phyloP scores from a whole-genome alignment of 2,797 vertebrate species.

The Psittacula derbiana region DNA sequence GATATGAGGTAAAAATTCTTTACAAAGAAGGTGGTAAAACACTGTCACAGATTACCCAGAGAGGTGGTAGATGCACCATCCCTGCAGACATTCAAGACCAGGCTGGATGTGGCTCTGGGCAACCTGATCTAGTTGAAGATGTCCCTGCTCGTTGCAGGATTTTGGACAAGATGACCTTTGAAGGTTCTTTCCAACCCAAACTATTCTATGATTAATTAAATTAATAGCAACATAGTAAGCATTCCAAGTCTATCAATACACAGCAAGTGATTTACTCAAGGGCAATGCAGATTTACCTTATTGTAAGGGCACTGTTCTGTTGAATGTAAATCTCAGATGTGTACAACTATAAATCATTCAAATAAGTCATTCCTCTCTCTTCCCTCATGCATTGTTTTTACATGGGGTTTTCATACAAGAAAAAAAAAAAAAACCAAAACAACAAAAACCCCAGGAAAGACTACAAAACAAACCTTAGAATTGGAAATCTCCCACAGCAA shows the following conservation, averaged over 20 bases:
- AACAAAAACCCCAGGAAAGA: not conserved
- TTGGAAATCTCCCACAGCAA: not conserved
- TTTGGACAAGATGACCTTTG: not conserved
- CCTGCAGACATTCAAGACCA: not conserved
- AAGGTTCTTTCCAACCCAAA: not conserved
- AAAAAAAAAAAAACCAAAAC: no score
- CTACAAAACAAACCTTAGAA: not conserved
- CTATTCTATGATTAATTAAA: not conserved
- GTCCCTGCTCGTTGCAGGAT: not conserved
- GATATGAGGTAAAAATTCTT: not conserved
- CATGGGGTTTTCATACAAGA: not conserved
- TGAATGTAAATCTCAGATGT: not conserved
- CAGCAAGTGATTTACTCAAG: constrained; percentile 17
- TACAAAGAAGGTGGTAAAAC: not conserved
- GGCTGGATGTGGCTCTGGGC: not conserved
- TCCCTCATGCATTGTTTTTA: not conserved
- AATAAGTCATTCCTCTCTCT: not conserved
- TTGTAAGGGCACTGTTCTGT: not conserved
- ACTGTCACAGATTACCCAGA: not conserved
- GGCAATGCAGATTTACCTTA: not conserved
- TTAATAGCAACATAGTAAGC: not conserved
- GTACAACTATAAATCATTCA: not conserved
- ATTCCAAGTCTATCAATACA: not conserved
- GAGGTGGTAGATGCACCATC: not conserved
- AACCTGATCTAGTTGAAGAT: not conserved